Evolutionary conservation across 2,113 vertebrate genomes (phyloP).

Genomic region (Sylvilagus bachmani): DNA sequence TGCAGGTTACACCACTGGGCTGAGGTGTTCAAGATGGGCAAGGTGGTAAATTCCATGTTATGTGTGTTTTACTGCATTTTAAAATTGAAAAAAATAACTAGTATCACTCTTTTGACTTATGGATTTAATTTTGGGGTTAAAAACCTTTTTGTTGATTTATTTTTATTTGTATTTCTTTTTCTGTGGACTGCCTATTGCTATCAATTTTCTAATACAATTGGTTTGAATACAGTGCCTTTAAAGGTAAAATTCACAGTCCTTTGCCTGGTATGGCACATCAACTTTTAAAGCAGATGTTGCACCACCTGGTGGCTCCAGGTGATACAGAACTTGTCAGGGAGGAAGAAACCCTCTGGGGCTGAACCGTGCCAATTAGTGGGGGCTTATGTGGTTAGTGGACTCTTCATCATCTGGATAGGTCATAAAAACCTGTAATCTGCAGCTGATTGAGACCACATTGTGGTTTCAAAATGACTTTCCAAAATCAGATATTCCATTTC

Average conservation of each 20-base stretch:
- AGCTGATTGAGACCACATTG: background rate
- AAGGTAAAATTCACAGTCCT: background rate
- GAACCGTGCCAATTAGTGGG: background rate
- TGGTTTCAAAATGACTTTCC: constrained; percentile 51
- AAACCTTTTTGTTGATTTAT: background rate
- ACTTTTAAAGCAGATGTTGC: background rate
- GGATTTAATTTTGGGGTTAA: background rate
- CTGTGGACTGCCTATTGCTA: background rate
- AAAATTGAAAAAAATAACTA: background rate
- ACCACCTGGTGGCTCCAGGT: background rate
- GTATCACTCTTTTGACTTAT: background rate
- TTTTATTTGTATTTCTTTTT: background rate
- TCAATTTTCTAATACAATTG: background rate
- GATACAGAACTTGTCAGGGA: background rate
- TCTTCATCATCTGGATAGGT: background rate
- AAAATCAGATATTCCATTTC: background rate
- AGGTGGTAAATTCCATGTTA: background rate
- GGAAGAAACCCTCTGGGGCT: background rate
- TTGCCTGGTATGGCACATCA: background rate
- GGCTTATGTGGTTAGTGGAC: background rate
- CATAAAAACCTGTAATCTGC: background rate
- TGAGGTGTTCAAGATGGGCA: background rate
- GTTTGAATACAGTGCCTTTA: background rate
- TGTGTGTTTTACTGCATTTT: background rate
- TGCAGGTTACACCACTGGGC: background rate